A percentile compares a stretch with the other conserved stretches of the same genome.
phyloP scores from a whole-genome alignment of 64 coral and sea anemone species.

The Dendrophyllia cribrosa region DNA sequence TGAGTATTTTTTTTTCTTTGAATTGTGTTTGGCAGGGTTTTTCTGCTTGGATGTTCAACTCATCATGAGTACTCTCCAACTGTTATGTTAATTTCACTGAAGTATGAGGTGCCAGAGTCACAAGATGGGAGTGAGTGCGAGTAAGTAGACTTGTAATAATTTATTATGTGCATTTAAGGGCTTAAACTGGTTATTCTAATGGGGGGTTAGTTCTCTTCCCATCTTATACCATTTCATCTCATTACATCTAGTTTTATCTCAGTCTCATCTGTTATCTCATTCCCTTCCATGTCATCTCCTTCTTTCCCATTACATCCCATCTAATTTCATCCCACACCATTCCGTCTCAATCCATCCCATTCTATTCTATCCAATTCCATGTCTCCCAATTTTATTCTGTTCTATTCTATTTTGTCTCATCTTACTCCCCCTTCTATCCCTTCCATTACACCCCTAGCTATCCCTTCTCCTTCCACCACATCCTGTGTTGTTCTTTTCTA shows the following conservation, averaged over 20 bases:
- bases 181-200: neutral
- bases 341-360: neutral
- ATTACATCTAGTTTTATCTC: neutral
- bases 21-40: no score
- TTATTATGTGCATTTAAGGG: no score
- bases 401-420: no score
- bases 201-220: neutral
- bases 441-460: no score
- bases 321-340: no score
- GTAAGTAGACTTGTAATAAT: no score
- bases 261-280: neutral
- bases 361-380: neutral
- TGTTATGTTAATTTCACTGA: conserved; percentile 10
- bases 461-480: no score
- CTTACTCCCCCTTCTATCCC: no score
- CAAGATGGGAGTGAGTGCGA: neutral
- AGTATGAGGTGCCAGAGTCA: neutral
- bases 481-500: no score
- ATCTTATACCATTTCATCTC: neutral
- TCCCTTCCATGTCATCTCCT: no score
- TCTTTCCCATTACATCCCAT: neutral
- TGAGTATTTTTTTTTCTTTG: no score
- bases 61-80: neutral
- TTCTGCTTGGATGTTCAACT: neutral
- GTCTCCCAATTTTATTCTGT: no score